Evolutionary conservation across 2,797 vertebrate species (phyloP), one percentile per base, ranked within the genome.

Genomic region (Sternarchorhynchus goeldii): DNA sequence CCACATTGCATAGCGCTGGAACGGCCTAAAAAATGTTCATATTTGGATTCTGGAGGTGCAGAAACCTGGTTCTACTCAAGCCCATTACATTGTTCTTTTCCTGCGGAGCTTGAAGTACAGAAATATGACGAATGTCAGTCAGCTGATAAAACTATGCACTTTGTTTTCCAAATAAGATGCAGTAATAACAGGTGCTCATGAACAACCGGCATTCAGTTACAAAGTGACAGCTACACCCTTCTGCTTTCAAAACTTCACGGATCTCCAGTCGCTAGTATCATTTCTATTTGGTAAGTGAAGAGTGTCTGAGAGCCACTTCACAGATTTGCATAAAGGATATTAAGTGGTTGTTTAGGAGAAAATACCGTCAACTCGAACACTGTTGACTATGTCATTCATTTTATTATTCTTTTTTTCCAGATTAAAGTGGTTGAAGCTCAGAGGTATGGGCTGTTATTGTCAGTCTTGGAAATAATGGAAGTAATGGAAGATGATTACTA

Each of bases 301-400:
- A 12, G 10, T 12, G 45, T n/a, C 32, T 65, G 63, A 65, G 32
- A 65, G 18, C 18, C 62, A 36, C 32, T 39, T 21, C 18, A 39
- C 41, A 69, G 67, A 56, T 50, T 45, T 39, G 72, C 58, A 73
- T 74, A 45, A 73, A 56, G 31, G 41, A 55, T 31, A 67, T 65
- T 68, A 77, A 73, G 50, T 59, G 64, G n/a, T 60, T 58, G 60
- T 10, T 50, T 69, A 45, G 39, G 2, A 17, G 70, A 36, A 78
- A 60, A 71, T 34, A 53, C 29, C 53, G 73, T 66, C 71, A 14
- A 20, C 32, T 32, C 14, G 56, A 73, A 21, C 32, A 41, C 21
- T 29, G 62, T 76, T 74, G 58, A 14, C 50, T 41, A 76, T 76
- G 66, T 53, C 72, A 79, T 73, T 70, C 34, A 69, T 39, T 81